A percentile compares a stretch with the other conserved stretches of the same genome.
Conservation (phyloP, 1,140 invertebrate species). For the Brachionus asplanchnoidis region DNA sequence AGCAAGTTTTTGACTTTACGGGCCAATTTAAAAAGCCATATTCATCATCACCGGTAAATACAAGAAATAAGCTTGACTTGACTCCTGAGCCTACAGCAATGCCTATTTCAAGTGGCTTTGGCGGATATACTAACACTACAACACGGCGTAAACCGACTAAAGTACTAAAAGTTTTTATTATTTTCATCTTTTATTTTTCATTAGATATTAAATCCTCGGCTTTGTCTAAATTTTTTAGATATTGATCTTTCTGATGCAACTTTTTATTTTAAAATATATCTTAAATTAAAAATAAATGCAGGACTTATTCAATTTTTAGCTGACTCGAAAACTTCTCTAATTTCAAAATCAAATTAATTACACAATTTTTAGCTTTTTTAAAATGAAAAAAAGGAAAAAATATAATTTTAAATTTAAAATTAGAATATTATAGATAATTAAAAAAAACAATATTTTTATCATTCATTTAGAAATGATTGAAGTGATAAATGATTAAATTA, state of each 20-base stretch:
- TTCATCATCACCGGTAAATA: not conserved
- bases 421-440: too few relatives aligned
- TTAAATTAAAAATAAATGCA: too few relatives aligned
- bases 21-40: not conserved
- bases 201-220: not conserved
- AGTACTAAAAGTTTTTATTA: not conserved
- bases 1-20: not conserved
- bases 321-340: too few relatives aligned
- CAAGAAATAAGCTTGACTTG: not conserved
- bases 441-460: too few relatives aligned
- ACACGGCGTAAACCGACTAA: slow-evolving; percentile 23
- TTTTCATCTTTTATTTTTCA: not conserved
- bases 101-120: slow-evolving; percentile 37
- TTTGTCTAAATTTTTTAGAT: not conserved
- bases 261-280: not conserved
- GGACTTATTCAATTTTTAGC: too few relatives aligned
- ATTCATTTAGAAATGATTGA: too few relatives aligned
- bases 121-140: slow-evolving; percentile 32
- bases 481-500: too few relatives aligned
- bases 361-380: too few relatives aligned
- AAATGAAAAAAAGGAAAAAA: too few relatives aligned
- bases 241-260: too few relatives aligned
- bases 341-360: too few relatives aligned
- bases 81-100: slow-evolving; percentile 7
- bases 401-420: too few relatives aligned